Conservation (phyloP, 2,888 invertebrate genomes). For the Cyclophora albipunctata region DNA sequence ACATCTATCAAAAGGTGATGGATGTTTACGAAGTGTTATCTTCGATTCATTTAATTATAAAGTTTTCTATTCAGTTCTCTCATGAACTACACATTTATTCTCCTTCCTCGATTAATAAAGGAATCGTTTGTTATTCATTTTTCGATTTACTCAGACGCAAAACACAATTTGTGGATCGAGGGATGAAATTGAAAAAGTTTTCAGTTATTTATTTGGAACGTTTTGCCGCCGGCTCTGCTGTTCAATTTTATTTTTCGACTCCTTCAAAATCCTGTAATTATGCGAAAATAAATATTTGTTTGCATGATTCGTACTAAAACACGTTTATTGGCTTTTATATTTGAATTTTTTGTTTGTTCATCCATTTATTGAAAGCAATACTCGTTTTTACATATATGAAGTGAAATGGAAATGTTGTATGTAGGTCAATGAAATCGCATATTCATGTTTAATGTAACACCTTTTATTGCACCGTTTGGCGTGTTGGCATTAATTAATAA, state of each 20-base stretch:
- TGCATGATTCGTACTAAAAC: constrained; percentile 9
- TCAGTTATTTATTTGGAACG: constrained; percentile 67
- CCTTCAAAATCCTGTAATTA: constrained; percentile 36
- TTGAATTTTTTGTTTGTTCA: background rate
- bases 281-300: constrained; percentile 19
- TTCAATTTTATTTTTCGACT: constrained; percentile 59
- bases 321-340: constrained; percentile 6
- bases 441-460: too few relatives aligned
- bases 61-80: too few relatives aligned
- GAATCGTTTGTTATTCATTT: constrained; percentile 66
- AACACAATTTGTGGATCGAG: constrained; percentile 68
- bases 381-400: background rate
- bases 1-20: too few relatives aligned
- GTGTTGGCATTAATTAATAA: too few relatives aligned
- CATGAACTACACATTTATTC: constrained; percentile 1
- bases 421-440: too few relatives aligned
- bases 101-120: constrained; percentile 49
- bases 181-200: constrained; percentile 73
- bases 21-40: too few relatives aligned
- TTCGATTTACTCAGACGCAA: constrained; percentile 68
- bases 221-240: constrained; percentile 46
- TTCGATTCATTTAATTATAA: too few relatives aligned
- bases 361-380: background rate
- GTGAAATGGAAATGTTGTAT: too few relatives aligned
- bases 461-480: too few relatives aligned